A percentile compares a stretch with the other conserved stretches of the same genome.
Conservation (phyloP, 2,113 vertebrate species). For the human (Homo sapiens) region DNA sequence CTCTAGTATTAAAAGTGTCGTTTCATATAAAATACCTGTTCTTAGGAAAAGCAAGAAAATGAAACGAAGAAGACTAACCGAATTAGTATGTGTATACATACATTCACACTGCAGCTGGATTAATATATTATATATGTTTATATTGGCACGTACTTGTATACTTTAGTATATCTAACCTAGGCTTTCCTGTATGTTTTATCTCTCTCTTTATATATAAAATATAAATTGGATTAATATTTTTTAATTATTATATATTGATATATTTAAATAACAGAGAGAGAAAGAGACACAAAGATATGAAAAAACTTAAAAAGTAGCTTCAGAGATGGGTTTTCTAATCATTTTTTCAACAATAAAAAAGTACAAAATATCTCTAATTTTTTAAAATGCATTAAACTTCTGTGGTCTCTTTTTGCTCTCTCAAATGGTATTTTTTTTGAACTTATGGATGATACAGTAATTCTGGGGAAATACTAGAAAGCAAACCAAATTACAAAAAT, state of each 20-base stretch:
- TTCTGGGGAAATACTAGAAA: neutral
- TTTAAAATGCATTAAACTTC: neutral
- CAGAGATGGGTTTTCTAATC: neutral
- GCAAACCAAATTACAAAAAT: neutral
- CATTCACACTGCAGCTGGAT: neutral
- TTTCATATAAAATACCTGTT: neutral
- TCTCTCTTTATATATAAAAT: neutral
- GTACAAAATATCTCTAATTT: neutral
- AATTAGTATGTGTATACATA: neutral
- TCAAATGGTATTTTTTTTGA: neutral
- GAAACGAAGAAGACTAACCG: neutral
- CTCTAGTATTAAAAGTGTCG: neutral
- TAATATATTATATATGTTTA: neutral
- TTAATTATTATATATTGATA: neutral
- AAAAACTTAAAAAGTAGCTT: neutral
- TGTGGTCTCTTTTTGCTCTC: neutral
- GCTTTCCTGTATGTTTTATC: neutral
- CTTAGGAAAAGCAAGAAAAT: neutral
- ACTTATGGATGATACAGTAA: neutral
- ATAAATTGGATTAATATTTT: neutral
- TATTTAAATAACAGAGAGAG: neutral
- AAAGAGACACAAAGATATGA: neutral
- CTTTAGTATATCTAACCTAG: neutral
- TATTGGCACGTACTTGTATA: neutral
- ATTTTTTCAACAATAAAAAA: slow-evolving; percentile 19